These are phyloP conservation scores for Proisotoma minuta DNA, from an alignment of 2,888 invertebrate genomes.

Conservation along the genomic window DNA sequence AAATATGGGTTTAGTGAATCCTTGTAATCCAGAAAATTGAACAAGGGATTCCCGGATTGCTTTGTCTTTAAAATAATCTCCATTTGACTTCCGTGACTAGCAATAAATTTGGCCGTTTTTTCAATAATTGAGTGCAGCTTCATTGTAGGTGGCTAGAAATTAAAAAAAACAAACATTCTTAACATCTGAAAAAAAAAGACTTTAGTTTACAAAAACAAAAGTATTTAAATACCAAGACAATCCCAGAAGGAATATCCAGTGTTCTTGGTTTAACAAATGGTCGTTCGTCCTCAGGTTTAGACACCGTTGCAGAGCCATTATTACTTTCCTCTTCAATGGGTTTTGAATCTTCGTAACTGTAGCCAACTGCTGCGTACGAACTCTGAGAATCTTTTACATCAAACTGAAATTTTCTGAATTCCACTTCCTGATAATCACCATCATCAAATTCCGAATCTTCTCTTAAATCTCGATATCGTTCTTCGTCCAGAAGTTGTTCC, in stretches of 20 bases:
- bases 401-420: constrained; percentile 77
- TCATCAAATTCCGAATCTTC: constrained; percentile 78
- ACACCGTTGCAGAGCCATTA: constrained; percentile 51
- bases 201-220: neutral
- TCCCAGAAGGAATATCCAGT: constrained; percentile 70
- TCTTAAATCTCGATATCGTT: constrained; percentile 83
- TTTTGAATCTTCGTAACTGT: constrained; percentile 51
- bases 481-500: constrained; percentile 90
- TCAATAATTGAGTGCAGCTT: constrained; percentile 92
- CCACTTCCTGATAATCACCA: constrained; percentile 88
- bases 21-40: constrained; percentile 85
- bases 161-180: neutral
- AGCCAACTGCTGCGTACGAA: constrained; percentile 49
- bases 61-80: constrained; percentile 97
- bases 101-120: constrained; percentile 82
- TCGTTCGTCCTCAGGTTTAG: constrained; percentile 59
- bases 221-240: constrained; percentile 49
- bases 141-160: constrained; percentile 70
- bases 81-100: constrained; percentile 85
- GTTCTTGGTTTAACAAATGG: constrained; percentile 68
- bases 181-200: neutral
- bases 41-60: constrained; percentile 87
- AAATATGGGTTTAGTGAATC: constrained; percentile 83
- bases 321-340: constrained; percentile 41
- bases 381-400: constrained; percentile 54